Percentiles rank a stretch among this genome's conserved stretches.
Evolutionary conservation across 2,113 vertebrate genomes (phyloP).

Genomic region (Numenius arquata): DNA sequence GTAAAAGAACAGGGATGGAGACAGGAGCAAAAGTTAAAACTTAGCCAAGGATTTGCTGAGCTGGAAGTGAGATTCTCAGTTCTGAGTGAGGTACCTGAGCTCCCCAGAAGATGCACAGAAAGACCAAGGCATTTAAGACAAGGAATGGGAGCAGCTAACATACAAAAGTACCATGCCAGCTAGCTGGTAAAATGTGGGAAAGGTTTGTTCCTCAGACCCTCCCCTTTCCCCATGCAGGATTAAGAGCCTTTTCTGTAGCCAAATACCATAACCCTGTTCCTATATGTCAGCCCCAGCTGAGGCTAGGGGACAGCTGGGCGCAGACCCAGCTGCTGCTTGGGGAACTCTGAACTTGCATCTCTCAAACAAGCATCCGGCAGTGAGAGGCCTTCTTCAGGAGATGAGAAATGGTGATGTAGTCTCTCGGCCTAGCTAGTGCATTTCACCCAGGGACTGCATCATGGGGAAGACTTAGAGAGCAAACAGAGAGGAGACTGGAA

Average conservation of each 20-base stretch:
- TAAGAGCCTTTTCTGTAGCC: not conserved
- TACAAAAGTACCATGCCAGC: not conserved
- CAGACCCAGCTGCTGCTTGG: rapidly evolving
- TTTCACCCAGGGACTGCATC: not conserved
- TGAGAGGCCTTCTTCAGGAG: not conserved
- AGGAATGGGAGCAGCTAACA: not conserved
- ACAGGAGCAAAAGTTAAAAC: not conserved
- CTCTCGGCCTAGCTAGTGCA: not conserved
- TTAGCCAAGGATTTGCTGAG: not conserved
- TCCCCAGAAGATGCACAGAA: not conserved
- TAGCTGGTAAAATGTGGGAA: not conserved
- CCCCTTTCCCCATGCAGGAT: not conserved
- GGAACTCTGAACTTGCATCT: not conserved
- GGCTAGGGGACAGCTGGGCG: not conserved
- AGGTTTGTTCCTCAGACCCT: not conserved
- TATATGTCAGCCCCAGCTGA: not conserved
- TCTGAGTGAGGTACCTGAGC: not conserved
- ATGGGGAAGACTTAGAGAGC: not conserved
- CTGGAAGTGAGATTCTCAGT: not conserved
- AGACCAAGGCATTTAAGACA: not conserved
- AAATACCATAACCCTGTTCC: not conserved
- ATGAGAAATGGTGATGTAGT: not conserved
- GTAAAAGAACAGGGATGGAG: not conserved
- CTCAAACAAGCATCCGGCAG: rapidly evolving
- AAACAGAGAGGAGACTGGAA: not conserved